These are phyloP conservation scores for Camponotus pennsylvanicus DNA, from an alignment of 1,140 invertebrate species.

Conservation along the genomic window DNA sequence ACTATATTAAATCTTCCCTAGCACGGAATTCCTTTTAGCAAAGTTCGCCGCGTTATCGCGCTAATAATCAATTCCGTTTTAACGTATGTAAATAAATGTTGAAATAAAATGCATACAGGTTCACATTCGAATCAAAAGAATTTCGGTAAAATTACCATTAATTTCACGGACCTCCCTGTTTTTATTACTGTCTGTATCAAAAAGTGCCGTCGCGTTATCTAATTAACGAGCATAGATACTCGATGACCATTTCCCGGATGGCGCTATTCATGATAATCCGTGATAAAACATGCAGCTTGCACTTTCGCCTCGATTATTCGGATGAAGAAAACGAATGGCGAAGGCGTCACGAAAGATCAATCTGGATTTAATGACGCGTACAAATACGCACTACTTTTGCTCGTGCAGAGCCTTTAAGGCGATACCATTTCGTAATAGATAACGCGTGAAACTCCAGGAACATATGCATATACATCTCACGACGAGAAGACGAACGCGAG, in stretches of 20 bases:
- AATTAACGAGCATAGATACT: slow-evolving; percentile 35
- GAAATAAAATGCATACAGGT: background rate
- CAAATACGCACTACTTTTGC: slow-evolving; percentile 52
- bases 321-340: slow-evolving; percentile 55
- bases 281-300: slow-evolving; percentile 19
- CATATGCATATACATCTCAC: background rate
- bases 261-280: background rate
- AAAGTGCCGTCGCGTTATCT: slow-evolving; percentile 52
- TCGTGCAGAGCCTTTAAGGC: slow-evolving; percentile 60
- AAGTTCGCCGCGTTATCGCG: background rate
- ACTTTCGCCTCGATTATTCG: slow-evolving; percentile 34
- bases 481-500: background rate
- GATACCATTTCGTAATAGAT: slow-evolving; percentile 67
- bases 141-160: slow-evolving; percentile 22
- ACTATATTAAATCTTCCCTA: background rate
- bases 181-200: slow-evolving; percentile 18
- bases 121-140: slow-evolving; percentile 18
- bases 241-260: slow-evolving; percentile 24
- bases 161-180: background rate
- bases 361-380: slow-evolving; percentile 70
- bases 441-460: slow-evolving; percentile 22
- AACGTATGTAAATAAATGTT: slow-evolving; percentile 1
- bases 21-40: slow-evolving; percentile 33
- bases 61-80: slow-evolving; percentile 19
- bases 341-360: slow-evolving; percentile 71